These are phyloP conservation scores for Agelaius tricolor DNA, from an alignment of 2,113 vertebrate genomes.

Conservation along the genomic window DNA sequence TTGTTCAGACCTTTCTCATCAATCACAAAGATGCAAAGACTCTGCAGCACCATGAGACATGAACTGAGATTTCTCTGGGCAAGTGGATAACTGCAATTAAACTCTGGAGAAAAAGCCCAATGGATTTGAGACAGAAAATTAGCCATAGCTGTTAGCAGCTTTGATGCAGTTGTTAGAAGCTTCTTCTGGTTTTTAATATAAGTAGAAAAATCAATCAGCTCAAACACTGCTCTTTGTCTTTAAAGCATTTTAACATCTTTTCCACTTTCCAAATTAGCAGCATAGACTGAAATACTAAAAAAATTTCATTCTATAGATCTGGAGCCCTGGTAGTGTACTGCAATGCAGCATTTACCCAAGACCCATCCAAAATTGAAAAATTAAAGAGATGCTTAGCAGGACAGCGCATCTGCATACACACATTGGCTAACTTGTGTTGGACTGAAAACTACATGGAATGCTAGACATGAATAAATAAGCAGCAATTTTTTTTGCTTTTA, in stretches of 20 bases:
- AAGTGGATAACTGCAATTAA: neutral
- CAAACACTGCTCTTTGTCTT: neutral
- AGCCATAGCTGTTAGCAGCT: neutral
- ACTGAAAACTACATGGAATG: neutral
- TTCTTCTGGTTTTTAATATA: neutral
- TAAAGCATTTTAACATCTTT: neutral
- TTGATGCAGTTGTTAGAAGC: neutral
- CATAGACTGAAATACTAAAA: neutral
- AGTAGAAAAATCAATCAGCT: neutral
- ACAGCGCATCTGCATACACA: neutral
- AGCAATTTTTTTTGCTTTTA: neutral
- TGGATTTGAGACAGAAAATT: conserved; percentile 12
- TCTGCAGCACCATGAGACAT: neutral
- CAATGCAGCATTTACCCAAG: conserved; percentile 8
- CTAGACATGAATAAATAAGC: neutral
- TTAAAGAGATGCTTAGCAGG: neutral
- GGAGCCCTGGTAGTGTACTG: neutral
- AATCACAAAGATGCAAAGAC: neutral
- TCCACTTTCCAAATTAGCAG: neutral
- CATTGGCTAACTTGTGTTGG: neutral
- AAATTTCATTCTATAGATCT: neutral
- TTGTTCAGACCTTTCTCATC: neutral
- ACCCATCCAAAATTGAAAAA: neutral
- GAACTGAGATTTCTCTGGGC: neutral
- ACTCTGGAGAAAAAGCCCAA: neutral